Evolutionary conservation across 2,888 invertebrate species (phyloP), one percentile per base, ranked within the genome.

Genomic region (Coleophora flavipennella): DNA sequence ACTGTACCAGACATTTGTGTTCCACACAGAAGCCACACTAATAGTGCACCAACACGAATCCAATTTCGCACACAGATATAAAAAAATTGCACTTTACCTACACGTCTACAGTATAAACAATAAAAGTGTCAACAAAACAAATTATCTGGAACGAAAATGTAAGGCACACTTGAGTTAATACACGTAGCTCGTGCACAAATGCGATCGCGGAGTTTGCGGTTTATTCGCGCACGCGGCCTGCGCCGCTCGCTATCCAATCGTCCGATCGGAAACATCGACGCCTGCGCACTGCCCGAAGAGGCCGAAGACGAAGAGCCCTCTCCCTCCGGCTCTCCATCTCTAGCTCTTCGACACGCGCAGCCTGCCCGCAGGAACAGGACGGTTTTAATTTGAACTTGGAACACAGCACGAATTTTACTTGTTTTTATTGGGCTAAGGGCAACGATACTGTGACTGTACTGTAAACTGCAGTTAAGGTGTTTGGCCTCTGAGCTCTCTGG

Each of bases 201-300:
- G 44, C 49, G 51, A 44, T 42, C 40, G 47, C 33, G 33, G 35
- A 40, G 38, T 36, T 43, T 31, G 43, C 43, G 40, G 51, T 61
- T 56, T 59, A 57, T 68, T 68, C 55, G 66, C 58, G 50, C 54
- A 52, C 51, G 54, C 60, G 3, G 58, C 65, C 54, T 58, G 62
- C 62, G 57, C 57, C 49, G 57, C 57, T 47, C 59, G 60, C 62
- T 55, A 62, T 55, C 53, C 62, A 60, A 62, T 67, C 78, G 79
- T 66, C 75, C 79, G 77, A 62, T 65, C 77, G 55, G 65, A 69
- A 53, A 62, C 72, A 65, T 67, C 62, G 67, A 66, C 78, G 68
- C 67, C 55, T 48, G 69, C 74, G 74, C 68, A 81, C 83, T 81
- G 73, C 45, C n/a, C n/a, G n/a, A n/a, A n/a, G n/a, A n/a, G n/a